These are phyloP conservation scores for Schizopygopsis malacanthus DNA, from an alignment of 2,797 vertebrate species.

Conservation along the genomic window DNA sequence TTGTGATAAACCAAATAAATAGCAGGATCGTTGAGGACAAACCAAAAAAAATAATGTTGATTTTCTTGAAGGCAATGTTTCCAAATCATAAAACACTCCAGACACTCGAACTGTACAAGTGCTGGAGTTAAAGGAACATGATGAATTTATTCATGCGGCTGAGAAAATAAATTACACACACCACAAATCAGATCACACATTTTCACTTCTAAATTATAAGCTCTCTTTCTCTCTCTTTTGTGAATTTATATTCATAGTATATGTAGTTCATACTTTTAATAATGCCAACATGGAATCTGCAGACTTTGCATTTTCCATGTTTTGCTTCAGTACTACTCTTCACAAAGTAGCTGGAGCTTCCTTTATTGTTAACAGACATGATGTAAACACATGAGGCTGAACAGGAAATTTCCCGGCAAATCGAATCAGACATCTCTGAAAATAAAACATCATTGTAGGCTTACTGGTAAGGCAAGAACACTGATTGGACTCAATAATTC, in stretches of 20 bases:
- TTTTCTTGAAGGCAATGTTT: slow-evolving; percentile 2
- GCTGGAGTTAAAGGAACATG: slow-evolving; percentile 22
- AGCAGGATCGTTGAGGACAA: slow-evolving; percentile 11
- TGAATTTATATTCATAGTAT: background rate
- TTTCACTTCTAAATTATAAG: slow-evolving; percentile 5
- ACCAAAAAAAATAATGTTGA: background rate
- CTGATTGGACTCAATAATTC: slow-evolving; percentile 22
- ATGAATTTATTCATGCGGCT: slow-evolving; percentile 9
- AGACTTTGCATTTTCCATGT: background rate
- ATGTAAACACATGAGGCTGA: background rate
- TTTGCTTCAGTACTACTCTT: background rate
- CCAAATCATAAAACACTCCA: slow-evolving; percentile 30
- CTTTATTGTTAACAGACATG: slow-evolving; percentile 9
- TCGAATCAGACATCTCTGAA: slow-evolving; percentile 6
- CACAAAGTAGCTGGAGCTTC: background rate
- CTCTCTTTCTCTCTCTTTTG: background rate
- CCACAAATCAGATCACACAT: slow-evolving; percentile 23
- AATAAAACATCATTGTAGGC: background rate
- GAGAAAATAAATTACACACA: slow-evolving; percentile 9
- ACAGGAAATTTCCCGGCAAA: background rate
- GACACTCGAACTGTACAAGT: slow-evolving; percentile 1
- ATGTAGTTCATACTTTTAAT: background rate
- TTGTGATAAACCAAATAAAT: slow-evolving; percentile 20
- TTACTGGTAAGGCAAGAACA: slow-evolving; percentile 28
- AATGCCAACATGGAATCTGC: background rate